Evolutionary conservation across 2,888 invertebrate genomes (phyloP).

Genomic region (Synanthedon formicaeformis): DNA sequence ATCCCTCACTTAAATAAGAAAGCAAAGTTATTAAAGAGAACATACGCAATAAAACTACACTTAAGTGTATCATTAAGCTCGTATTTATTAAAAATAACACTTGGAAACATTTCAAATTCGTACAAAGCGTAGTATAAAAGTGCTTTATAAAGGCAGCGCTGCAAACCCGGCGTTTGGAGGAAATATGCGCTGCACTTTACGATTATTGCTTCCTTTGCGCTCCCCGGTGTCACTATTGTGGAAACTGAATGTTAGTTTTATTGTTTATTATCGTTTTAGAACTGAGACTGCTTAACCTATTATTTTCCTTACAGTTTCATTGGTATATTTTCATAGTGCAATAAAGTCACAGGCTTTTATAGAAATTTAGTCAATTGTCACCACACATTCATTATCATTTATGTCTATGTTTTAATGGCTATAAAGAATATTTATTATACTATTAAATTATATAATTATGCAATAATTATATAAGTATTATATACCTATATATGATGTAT

Average conservation of each 20-base stretch:
- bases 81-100: conserved; percentile 12
- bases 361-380: no score
- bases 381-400: no score
- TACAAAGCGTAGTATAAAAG: conserved; percentile 37
- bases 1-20: no score
- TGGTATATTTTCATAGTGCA: no score
- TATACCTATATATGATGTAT: no score
- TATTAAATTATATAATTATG: no score
- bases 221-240: conserved; percentile 9
- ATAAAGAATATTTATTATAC: no score
- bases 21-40: not conserved
- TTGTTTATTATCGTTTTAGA: conserved; percentile 35
- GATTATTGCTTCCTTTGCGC: conserved; percentile 50
- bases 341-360: no score
- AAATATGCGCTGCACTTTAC: conserved; percentile 46
- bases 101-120: conserved; percentile 36
- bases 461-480: no score
- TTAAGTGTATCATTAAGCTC: not conserved
- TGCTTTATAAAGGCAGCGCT: conserved; percentile 17
- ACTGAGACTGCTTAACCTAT: conserved; percentile 10
- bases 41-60: not conserved
- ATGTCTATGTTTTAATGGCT: no score
- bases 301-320: no score
- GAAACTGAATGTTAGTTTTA: conserved; percentile 25
- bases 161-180: conserved; percentile 15